Percentiles rank a stretch among this genome's conserved stretches.
phyloP scores from a whole-genome alignment of 1,140 invertebrate genomes.

The Drosophila sturtevanti region DNA sequence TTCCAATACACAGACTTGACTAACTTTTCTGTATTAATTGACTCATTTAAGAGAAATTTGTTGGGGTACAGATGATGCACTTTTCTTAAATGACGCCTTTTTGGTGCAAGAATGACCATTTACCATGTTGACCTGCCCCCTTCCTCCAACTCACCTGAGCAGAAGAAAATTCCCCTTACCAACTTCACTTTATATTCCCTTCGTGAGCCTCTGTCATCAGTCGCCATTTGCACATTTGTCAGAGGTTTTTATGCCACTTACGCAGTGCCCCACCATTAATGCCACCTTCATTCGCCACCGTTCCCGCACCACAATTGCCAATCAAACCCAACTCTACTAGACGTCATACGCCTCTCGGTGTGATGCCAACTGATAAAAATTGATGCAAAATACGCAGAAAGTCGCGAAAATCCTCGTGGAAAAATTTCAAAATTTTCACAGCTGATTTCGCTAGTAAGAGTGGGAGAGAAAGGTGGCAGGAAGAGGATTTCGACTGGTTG shows the following conservation, averaged over 20 bases:
- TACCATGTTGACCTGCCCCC: neutral
- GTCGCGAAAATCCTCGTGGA: constrained; percentile 82
- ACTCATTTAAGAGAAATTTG: too few species aligned
- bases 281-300: constrained; percentile 23
- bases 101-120: neutral
- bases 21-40: too few species aligned
- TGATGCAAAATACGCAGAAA: constrained; percentile 82
- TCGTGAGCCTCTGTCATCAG: constrained; percentile 28
- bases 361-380: constrained; percentile 76
- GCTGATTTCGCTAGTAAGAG: constrained; percentile 72
- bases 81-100: too few species aligned
- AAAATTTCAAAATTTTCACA: constrained; percentile 82
- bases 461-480: constrained; percentile 25
- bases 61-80: too few species aligned
- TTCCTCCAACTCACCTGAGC: neutral
- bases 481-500: constrained; percentile 61
- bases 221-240: constrained; percentile 49
- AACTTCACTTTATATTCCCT: neutral
- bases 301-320: neutral
- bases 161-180: neutral
- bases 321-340: neutral
- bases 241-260: constrained; percentile 59
- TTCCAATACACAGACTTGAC: too few species aligned
- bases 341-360: constrained; percentile 29
- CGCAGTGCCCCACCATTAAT: constrained; percentile 68